Percentiles rank a stretch among this genome's conserved stretches.
Evolutionary conservation across 2,888 invertebrate species (phyloP).

Genomic region (Drosophila nr. perissopoda): DNA sequence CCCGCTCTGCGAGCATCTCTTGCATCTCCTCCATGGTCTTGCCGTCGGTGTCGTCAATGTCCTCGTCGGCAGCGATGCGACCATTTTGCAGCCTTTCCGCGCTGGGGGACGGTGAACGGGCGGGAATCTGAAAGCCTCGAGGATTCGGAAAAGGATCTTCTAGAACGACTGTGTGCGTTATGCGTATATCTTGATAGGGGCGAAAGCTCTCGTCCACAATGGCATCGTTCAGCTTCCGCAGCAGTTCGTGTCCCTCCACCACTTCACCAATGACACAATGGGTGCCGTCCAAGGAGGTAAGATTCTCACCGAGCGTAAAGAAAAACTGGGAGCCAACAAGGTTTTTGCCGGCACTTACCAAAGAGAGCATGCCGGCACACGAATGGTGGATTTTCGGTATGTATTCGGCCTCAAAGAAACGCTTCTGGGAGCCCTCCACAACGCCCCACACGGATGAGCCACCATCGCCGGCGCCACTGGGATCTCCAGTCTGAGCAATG

Average conservation of each 20-base stretch:
- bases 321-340: constrained; percentile 98
- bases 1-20: constrained; percentile 94
- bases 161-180: constrained; percentile 97
- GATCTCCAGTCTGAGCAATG: constrained; percentile 99
- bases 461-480: constrained; percentile 94
- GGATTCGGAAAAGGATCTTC: constrained; percentile 99
- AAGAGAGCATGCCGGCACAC: constrained; percentile 93
- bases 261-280: constrained; percentile 99
- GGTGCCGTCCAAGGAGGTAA: constrained; percentile 94
- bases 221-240: constrained; percentile 95
- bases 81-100: constrained; percentile 92
- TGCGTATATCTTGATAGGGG: constrained; percentile 97
- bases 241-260: constrained; percentile 92
- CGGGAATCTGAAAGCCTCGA: constrained; percentile 90
- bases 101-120: constrained; percentile 95
- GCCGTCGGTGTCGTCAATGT: constrained; percentile 95
- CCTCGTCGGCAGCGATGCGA: constrained; percentile 96
- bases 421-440: constrained; percentile 93
- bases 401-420: constrained; percentile 96
- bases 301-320: constrained; percentile 94
- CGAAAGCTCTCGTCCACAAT: constrained; percentile 95
- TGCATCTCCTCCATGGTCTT: constrained; percentile 93
- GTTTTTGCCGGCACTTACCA: constrained; percentile 96
- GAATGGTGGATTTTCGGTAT: constrained; percentile 96
- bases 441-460: constrained; percentile 95